These are phyloP conservation scores for Pocillopora verrucosa DNA, from an alignment of 64 coral and sea anemone species.

Conservation along the genomic window DNA sequence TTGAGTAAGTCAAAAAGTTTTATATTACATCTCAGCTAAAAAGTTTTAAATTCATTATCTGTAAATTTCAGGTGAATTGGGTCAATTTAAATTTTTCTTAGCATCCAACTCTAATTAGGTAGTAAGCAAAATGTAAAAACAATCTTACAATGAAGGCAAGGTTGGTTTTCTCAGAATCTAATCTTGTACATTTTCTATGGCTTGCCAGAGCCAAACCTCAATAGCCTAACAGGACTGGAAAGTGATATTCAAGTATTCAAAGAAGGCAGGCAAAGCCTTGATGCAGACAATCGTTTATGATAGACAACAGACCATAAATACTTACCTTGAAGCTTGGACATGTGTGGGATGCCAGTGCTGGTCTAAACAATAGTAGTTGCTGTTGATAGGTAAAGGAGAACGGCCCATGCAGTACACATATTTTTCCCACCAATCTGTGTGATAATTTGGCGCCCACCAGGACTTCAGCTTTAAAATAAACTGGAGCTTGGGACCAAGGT, in stretches of 20 bases:
- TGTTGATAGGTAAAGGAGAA: conserved; percentile 77
- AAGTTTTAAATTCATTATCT: too few species aligned
- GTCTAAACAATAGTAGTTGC: conserved; percentile 95
- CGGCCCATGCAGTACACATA: conserved; percentile 96
- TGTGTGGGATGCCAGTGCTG: conserved; percentile 84
- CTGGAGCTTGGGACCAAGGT: conserved; percentile 95
- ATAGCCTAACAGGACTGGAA: too few species aligned
- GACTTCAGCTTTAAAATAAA: conserved; percentile 89
- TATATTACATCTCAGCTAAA: too few species aligned
- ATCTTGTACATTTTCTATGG: too few species aligned
- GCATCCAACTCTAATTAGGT: too few species aligned
- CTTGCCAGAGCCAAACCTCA: too few species aligned
- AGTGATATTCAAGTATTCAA: background rate
- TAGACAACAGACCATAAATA: too few species aligned
- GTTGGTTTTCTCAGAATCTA: too few species aligned
- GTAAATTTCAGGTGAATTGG: too few species aligned
- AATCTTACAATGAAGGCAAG: too few species aligned
- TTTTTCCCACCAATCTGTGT: conserved; percentile 99
- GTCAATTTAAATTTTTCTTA: too few species aligned
- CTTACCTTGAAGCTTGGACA: conserved; percentile 76
- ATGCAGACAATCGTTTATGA: background rate
- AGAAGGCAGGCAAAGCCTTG: background rate
- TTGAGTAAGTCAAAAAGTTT: background rate
- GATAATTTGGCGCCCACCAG: conserved; percentile 93
- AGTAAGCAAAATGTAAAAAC: too few species aligned